Base-by-base conservation (phyloP, 1,140 invertebrate genomes). In the Pantala flavescens region DNA sequence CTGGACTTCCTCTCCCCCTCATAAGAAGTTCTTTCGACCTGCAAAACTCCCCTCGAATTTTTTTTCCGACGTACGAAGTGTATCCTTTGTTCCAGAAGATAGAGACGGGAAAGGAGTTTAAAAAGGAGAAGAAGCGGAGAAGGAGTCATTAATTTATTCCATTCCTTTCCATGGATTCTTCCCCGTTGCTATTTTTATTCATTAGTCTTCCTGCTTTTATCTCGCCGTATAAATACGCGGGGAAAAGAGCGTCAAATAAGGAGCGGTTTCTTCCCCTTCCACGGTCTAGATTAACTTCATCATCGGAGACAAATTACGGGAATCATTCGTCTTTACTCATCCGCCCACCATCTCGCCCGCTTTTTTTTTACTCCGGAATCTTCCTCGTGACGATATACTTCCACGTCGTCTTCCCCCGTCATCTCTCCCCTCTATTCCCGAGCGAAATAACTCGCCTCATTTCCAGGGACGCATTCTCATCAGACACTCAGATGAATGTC, bases 91-190 rank as follows among this genome's bases (percentile, higher is more conserved):
- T 63, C 49, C 49, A 21, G 16, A 3, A 21, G 49, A 63, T 16
- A 63, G 49, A 21, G 49, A 21, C 14, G 49, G 49, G 12, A 63
- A 63, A 63, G 49, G 49, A 3, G 49, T 63, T 63, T 19, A 3
- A 21, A 21, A 63, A 19, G 14, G 49, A 12, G 49, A 63, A 21
- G 49, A 21, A 63, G 12, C 49, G 43, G 10, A 63, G n/a, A 12
- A 63, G 49, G n/a, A 63, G 49, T 12, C 49, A 63, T 63, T 63
- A 63, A 63, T 63, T 16, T 63, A 63, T 63, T 63, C 49, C 49
- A 63, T 63, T 19, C 16, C 14, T 19, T 12, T 63, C 49, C 49
- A 21, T 19, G n/a, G 49, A 63, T 63, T 63, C n/a, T 63, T 63
- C n/a, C 49, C 12, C 16, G 49, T 63, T 19, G 14, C 49, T 63